phyloP scores from a whole-genome alignment of 1,140 invertebrate genomes.

The Conus betulinus region DNA sequence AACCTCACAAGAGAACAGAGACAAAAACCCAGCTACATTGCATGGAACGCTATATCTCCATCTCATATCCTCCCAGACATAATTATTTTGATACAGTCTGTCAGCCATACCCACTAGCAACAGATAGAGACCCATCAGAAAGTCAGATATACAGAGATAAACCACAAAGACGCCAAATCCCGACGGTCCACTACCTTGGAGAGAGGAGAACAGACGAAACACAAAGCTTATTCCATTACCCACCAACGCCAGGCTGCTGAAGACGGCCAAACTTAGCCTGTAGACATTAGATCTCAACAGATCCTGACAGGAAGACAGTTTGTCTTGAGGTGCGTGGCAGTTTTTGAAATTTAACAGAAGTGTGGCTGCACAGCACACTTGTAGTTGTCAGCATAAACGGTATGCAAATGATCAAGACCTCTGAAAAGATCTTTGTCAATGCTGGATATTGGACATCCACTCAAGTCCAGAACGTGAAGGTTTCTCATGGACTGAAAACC shows the following conservation, averaged over 20 bases:
- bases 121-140: constrained; percentile 66
- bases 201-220: constrained; percentile 29
- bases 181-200: constrained; percentile 31
- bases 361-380: too few species aligned
- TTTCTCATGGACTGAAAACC: not conserved
- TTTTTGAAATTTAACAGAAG: too few species aligned
- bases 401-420: too few species aligned
- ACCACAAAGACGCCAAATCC: constrained; percentile 48
- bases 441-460: too few species aligned
- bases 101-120: constrained; percentile 61
- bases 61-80: constrained; percentile 46
- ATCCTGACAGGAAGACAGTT: constrained; percentile 33
- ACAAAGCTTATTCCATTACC: constrained; percentile 50
- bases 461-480: not conserved
- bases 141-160: constrained; percentile 57
- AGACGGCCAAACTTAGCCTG: constrained; percentile 42
- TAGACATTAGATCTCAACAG: constrained; percentile 23
- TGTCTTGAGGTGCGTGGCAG: constrained; percentile 44
- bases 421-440: too few species aligned
- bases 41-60: constrained; percentile 58
- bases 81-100: constrained; percentile 54
- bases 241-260: constrained; percentile 38
- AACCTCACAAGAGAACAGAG: constrained; percentile 57
- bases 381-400: too few species aligned
- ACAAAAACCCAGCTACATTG: constrained; percentile 58